Conservation (phyloP, 2,797 vertebrate genomes). For the Platyrinchus mystaceus region DNA sequence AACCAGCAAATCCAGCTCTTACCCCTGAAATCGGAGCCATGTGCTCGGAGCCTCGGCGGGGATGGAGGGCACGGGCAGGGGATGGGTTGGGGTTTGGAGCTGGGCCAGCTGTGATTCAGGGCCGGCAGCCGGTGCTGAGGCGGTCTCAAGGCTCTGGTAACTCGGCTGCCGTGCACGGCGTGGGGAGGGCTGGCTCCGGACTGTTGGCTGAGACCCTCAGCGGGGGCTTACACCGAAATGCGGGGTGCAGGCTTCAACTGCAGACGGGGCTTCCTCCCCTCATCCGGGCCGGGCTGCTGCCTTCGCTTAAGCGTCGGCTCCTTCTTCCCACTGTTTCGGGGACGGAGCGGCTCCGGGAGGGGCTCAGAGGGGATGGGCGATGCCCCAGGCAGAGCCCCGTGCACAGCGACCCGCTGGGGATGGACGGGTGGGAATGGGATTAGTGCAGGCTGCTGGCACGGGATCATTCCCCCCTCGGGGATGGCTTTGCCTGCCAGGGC, state of each 20-base stretch:
- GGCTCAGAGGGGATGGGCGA: neutral
- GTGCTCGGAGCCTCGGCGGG: neutral
- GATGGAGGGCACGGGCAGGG: neutral
- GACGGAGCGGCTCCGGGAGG: neutral
- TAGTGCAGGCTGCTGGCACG: neutral
- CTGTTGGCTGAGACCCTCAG: neutral
- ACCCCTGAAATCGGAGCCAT: neutral
- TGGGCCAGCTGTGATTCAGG: neutral
- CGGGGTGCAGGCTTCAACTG: neutral
- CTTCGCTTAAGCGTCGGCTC: neutral
- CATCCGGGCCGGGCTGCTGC: slow-evolving; percentile 6
- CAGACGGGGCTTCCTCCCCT: neutral
- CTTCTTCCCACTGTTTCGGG: neutral
- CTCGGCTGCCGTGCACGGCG: rapidly evolving
- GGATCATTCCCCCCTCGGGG: neutral
- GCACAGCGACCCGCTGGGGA: neutral
- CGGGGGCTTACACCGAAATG: rapidly evolving
- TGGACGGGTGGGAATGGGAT: neutral
- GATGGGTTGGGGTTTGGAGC: neutral
- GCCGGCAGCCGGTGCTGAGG: neutral
- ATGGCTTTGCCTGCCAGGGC: neutral
- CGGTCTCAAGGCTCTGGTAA: rapidly evolving
- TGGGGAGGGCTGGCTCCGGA: neutral
- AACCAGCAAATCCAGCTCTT: neutral
- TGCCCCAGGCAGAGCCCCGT: neutral